Evolutionary conservation across 2,888 invertebrate genomes (phyloP), one percentile per base, ranked within the genome.

Genomic region (Malacosoma neustria): DNA sequence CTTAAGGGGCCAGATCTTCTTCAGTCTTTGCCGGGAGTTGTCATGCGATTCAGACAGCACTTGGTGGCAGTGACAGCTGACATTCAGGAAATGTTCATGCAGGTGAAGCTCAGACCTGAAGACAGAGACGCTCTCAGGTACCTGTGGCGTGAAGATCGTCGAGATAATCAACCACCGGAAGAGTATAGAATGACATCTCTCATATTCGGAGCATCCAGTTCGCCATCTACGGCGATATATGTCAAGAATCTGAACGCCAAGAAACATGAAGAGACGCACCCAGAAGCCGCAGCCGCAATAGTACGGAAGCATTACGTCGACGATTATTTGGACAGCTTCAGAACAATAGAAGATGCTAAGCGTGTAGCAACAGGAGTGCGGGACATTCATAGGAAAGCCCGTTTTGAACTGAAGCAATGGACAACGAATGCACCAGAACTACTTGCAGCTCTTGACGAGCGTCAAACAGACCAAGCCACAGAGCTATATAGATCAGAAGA

Each of bases 1-100:
- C 22, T 67, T 3, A 49, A 46, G 12, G 67, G 67, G 1, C 65
- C 69, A 1, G 63, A 67, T 29, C 35, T 62, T 2, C 41, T 65
- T 3, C 43, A 48, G 6, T 49, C 61, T 4, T 39, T 72, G 33
- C 30, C 51, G 1, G 57, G 60, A 1, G 52, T 68, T 1, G 13
- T 72, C 7, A 49, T 62, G 38, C 53, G 55, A 3, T 72, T 72
- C 33, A 39, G 67, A 33, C 48, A 55, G 35, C 42, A 49, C 1
- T 42, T 43, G 15, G 41, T 66, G 3, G 71, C 61, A 1, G 29
- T 35, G 2, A 36, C 37, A 1, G 43, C 37, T 1, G 46, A 43
- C 11, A 43, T 46, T 2, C 22, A 22, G 3, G 46, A 42, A 3
- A 58, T 60, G 53, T 59, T 60, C 30, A 45, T 55, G 14, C 48